A percentile compares a stretch with the other conserved stretches of the same genome.
Evolutionary conservation across 2,113 vertebrate species (phyloP).

Genomic region (Neogale vison): DNA sequence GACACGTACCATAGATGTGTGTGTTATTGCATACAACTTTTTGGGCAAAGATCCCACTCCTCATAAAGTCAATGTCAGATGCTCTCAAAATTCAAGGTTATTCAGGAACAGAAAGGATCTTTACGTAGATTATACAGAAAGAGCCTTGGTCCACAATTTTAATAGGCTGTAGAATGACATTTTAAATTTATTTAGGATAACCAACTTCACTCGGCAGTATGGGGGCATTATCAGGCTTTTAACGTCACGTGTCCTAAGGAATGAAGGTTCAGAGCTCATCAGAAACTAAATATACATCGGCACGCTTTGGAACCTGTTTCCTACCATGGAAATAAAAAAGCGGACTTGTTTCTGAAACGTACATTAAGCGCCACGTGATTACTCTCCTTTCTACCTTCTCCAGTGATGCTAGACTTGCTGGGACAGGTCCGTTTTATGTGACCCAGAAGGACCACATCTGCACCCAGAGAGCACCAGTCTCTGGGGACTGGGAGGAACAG

Average conservation of each 20-base stretch:
- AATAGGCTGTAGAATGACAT: too few relatives aligned
- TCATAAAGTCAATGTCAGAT: background rate
- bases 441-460: background rate
- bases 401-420: fast-evolving
- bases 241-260: background rate
- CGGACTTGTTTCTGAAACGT: background rate
- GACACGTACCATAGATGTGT: background rate
- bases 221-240: background rate
- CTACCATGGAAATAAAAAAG: background rate
- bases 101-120: background rate
- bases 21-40: background rate
- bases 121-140: background rate
- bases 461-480: background rate
- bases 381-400: background rate
- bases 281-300: background rate
- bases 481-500: background rate
- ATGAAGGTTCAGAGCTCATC: background rate
- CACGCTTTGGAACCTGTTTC: background rate
- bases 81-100: background rate
- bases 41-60: background rate
- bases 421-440: background rate
- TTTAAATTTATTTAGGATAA: background rate
- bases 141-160: background rate
- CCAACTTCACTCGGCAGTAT: background rate
- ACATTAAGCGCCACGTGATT: background rate